Percentiles rank a stretch among this genome's conserved stretches.
These are phyloP conservation scores for Brenthis hecate DNA, from an alignment of 2,888 invertebrate genomes.

Conservation along the genomic window DNA sequence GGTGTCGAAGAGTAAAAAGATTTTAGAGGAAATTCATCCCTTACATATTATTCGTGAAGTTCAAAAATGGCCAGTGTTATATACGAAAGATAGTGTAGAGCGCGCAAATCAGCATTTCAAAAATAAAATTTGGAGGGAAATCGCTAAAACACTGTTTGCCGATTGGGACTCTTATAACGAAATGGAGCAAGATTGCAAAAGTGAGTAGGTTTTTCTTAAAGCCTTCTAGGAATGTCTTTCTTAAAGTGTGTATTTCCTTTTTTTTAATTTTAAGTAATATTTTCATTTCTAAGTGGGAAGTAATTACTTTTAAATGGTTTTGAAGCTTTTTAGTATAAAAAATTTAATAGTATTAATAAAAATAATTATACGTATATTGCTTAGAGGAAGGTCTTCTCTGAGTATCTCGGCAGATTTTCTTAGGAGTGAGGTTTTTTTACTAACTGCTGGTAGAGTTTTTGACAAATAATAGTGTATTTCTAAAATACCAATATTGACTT, in stretches of 20 bases:
- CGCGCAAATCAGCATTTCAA: conserved; percentile 45
- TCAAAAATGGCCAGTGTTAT: conserved; percentile 54
- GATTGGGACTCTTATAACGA: conserved; percentile 46
- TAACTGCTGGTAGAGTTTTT: too few species aligned
- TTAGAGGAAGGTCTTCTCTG: too few species aligned
- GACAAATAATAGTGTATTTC: too few species aligned
- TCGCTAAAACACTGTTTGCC: conserved; percentile 47
- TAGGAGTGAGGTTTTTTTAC: too few species aligned
- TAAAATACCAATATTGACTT: too few species aligned
- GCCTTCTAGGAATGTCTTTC: background rate
- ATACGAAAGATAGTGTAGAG: conserved; percentile 47
- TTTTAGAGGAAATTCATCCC: conserved; percentile 53
- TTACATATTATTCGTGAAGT: conserved; percentile 54
- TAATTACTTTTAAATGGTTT: too few species aligned
- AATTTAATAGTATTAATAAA: too few species aligned
- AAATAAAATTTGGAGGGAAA: conserved; percentile 51
- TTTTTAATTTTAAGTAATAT: background rate
- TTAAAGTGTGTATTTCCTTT: background rate
- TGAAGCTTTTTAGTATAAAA: too few species aligned
- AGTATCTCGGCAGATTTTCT: too few species aligned
- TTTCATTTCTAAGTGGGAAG: too few species aligned
- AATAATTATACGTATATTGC: too few species aligned
- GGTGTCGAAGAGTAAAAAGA: conserved; percentile 41
- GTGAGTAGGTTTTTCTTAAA: conserved; percentile 30
- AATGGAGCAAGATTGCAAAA: conserved; percentile 44